Base-by-base conservation (phyloP, 2,797 vertebrate genomes). In the Coregonus suidteri region DNA sequence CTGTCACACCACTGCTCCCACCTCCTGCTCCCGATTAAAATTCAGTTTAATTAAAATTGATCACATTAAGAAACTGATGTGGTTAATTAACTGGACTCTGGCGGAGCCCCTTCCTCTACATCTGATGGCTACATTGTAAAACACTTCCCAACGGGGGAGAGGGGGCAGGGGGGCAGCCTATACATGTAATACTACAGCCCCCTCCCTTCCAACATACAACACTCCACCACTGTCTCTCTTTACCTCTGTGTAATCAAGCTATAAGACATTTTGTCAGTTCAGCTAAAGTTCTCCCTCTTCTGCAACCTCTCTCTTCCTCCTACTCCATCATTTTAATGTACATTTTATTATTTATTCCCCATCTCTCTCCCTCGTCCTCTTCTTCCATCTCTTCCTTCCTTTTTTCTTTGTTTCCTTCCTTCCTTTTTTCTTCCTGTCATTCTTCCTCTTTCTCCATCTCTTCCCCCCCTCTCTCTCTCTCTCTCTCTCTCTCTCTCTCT, bases 11-110 rank as follows among this genome's bases (percentile, higher is more conserved):
- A 59, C 86, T 83, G 53, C 78, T 89, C 88, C 88, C 88, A 25
- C 87, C 87, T 84, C 81, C 89, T 62, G 92, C 94, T 95, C 94
- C 95, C 94, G 95, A 97, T 97, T 98, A 97, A 97, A 97, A 97
- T 97, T 96, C 92, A 89, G 95, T 97, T 97, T 98, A 98, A 99
- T 99, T 98, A 97, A 98, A 98, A 98, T 96, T 96, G 96, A 98
- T 98, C 96, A 97, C 95, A 96, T 97, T 97, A 97, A 96, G 96
- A 96, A 96, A 96, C 96, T 97, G 96, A 97, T 97, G 97, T 97
- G 96, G 93, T 97, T 97, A 97, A 98, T 98, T 97, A 98, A 97
- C 95, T 96, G 95, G 95, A 97, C 95, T 96, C 95, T 93, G 95
- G 91, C 88, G 94, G 91, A 95, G 95, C 92, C 93, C 91, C 87